Base-by-base conservation (phyloP, 2,888 invertebrate genomes). In the Caenorhabditis sp. region DNA sequence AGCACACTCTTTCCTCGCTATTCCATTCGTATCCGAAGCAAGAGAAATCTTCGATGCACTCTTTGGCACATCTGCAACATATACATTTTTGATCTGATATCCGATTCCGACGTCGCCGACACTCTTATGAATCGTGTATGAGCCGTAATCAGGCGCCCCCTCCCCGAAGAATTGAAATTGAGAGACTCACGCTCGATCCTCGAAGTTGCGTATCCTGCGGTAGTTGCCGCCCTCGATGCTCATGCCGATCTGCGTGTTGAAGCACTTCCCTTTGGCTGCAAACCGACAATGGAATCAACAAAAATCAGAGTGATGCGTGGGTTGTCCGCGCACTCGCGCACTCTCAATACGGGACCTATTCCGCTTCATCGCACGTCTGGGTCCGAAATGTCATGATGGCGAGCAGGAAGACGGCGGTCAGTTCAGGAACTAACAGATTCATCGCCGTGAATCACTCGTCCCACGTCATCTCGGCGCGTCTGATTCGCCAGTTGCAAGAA, bases 1-100 rank as follows among this genome's bases (percentile, higher is more conserved):
- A 78, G 62, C 80, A 80, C 1, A 72, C 45, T 24, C 46, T 26
- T 20, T 55, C 61, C 41, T 66, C 65, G 17, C 70, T 63, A 56
- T 73, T 66, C 65, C 70, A 80, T 53, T 80, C 78, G 59, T 73
- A 80, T 11, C 75, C 80, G 30, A 80, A 72, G 52, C 80, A 80
- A 15, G 80, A 80, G 30, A 72, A 71, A 53, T 80, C 80, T 53
- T 78, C 80, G 53, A 74, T 56, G 55, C 80, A 80, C 41, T 78
- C 72, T 22, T 55, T 61, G 15, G 74, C 74, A 71, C 76, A 76
- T 46, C 73, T 73, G 59, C 63, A 79, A 66, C 43, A 48, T 62
- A 68, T 68, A 68, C 58, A 68, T 68, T 68, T 59, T 59, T 68
- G 68, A 68, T 59, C 52, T 58, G 52, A 58, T 66, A 43, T 35